phyloP scores from a whole-genome alignment of 2,113 vertebrate genomes.

The Lasiurus cinereus region DNA sequence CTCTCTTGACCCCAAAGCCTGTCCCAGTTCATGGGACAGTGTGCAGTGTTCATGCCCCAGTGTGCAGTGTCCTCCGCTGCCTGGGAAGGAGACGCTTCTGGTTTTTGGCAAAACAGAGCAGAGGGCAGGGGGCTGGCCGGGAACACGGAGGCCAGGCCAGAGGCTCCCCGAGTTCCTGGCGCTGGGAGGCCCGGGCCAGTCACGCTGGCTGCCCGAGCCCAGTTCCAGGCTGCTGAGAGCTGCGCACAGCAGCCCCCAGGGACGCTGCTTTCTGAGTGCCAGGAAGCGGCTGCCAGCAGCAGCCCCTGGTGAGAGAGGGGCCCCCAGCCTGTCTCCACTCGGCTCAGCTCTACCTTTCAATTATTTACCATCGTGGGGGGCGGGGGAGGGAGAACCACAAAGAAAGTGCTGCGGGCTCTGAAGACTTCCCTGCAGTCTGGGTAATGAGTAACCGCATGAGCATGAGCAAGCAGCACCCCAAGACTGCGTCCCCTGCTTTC shows the following conservation, averaged over 20 bases:
- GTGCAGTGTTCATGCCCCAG: background rate
- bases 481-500: background rate
- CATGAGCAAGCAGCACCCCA: background rate
- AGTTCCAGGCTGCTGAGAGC: background rate
- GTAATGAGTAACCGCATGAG: background rate
- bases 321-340: too few relatives aligned
- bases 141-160: background rate
- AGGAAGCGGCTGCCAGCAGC: background rate
- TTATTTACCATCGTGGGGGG: background rate
- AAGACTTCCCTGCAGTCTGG: background rate
- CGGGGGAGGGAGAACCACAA: background rate
- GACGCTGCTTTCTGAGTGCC: background rate
- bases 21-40: too few relatives aligned
- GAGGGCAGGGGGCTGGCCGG: background rate
- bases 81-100: background rate
- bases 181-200: background rate
- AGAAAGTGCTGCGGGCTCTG: background rate
- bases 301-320: fast-evolving
- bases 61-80: background rate
- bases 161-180: background rate
- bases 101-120: background rate
- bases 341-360: background rate
- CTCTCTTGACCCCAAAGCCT: background rate
- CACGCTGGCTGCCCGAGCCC: background rate
- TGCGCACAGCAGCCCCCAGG: background rate